These are phyloP conservation scores for Rallus limicola DNA, from an alignment of 2,113 vertebrate genomes.

Conservation along the genomic window DNA sequence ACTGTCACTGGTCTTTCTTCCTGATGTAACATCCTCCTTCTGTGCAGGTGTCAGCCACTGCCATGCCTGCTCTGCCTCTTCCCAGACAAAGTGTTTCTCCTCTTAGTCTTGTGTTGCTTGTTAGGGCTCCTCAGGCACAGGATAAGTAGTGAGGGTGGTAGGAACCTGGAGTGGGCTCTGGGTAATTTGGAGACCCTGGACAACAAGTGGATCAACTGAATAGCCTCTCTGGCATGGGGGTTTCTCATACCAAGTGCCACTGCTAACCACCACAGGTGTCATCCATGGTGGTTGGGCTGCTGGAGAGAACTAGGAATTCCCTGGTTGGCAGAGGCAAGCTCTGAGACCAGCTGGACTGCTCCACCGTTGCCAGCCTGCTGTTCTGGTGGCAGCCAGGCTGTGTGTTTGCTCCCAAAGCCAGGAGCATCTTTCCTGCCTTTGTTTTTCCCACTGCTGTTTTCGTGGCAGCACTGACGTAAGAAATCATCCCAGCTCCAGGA, in stretches of 20 bases:
- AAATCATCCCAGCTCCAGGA: background rate
- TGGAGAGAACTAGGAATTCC: background rate
- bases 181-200: background rate
- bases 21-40: background rate
- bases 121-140: background rate
- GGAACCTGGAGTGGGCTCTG: background rate
- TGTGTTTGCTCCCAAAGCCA: background rate
- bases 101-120: background rate
- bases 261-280: background rate
- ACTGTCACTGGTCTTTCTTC: background rate
- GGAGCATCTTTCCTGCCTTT: background rate
- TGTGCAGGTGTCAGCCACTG: background rate
- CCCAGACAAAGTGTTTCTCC: background rate
- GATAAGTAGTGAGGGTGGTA: background rate
- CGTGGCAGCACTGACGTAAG: background rate
- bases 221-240: background rate
- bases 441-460: background rate
- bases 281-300: background rate
- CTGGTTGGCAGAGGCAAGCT: background rate
- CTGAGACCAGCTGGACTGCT: background rate
- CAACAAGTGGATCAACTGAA: background rate
- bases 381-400: background rate
- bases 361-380: accelerated
- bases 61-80: background rate
- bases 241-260: background rate